phyloP scores from a whole-genome alignment of 2,888 invertebrate species.

The Masnerella sp. region DNA sequence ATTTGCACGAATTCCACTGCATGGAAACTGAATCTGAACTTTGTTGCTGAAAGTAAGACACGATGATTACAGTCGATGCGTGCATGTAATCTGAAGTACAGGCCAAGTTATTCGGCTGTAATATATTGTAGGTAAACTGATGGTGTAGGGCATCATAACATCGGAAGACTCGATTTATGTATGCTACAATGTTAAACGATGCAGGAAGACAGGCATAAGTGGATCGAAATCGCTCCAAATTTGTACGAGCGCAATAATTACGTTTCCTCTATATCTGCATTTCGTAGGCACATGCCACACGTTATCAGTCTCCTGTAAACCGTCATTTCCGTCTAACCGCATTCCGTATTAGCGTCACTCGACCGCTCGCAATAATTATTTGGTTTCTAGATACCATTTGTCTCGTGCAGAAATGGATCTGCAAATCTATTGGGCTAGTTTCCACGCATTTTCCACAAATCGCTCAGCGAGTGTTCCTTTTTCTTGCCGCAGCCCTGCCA shows the following conservation, averaged over 20 bases:
- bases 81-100: neutral
- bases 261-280: slow-evolving; percentile 60
- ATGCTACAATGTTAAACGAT: slow-evolving; percentile 57
- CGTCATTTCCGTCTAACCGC: slow-evolving; percentile 61
- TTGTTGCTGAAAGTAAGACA: no score
- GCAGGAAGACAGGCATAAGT: slow-evolving; percentile 59
- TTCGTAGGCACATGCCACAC: slow-evolving; percentile 60
- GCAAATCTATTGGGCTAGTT: slow-evolving; percentile 46
- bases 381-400: slow-evolving; percentile 58
- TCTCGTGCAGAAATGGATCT: slow-evolving; percentile 47
- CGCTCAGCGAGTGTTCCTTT: no score
- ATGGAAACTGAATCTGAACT: no score
- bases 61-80: no score
- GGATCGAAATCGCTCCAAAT: slow-evolving; percentile 60
- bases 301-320: slow-evolving; percentile 61
- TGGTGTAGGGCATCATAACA: slow-evolving; percentile 43
- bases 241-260: slow-evolving; percentile 61
- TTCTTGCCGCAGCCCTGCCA: no score
- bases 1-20: no score
- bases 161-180: slow-evolving; percentile 53
- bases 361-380: slow-evolving; percentile 61
- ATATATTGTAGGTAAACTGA: slow-evolving; percentile 31
- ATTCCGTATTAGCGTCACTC: slow-evolving; percentile 60
- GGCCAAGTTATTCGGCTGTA: slow-evolving; percentile 21
- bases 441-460: slow-evolving; percentile 20